Percentiles rank a stretch among this genome's conserved stretches.
These are phyloP conservation scores for Thermophis baileyi DNA, from an alignment of 2,113 vertebrate genomes.

Conservation along the genomic window DNA sequence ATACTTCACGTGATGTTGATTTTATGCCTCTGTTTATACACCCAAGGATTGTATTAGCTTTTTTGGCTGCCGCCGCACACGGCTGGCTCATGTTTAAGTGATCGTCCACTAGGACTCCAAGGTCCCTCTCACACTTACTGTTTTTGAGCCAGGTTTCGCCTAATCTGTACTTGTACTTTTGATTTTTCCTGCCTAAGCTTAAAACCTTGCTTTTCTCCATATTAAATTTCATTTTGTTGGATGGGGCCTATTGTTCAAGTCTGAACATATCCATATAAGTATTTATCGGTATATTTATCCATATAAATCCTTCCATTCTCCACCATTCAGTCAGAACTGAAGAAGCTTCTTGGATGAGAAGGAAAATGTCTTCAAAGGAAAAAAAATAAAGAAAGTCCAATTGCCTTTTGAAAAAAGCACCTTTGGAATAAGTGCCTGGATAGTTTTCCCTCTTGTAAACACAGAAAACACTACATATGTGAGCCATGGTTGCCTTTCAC, in stretches of 20 bases:
- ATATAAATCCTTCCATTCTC: not conserved
- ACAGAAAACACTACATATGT: not conserved
- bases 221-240: not conserved
- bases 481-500: not conserved
- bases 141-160: no score
- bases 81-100: no score
- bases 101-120: no score
- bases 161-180: no score
- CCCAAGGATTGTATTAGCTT: no score
- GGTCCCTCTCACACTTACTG: no score
- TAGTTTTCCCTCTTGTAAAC: not conserved
- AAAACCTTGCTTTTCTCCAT: not conserved
- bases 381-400: not conserved
- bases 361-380: not conserved
- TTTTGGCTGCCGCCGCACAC: no score
- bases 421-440: not conserved
- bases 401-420: not conserved
- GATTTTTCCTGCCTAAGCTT: not conserved
- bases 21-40: no score
- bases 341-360: not conserved
- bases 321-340: not conserved
- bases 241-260: not conserved
- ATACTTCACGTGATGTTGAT: no score
- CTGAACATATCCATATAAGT: not conserved
- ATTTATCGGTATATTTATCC: not conserved